Conservation (phyloP, 2,888 invertebrate genomes). For the Eupithecia subfuscata region DNA sequence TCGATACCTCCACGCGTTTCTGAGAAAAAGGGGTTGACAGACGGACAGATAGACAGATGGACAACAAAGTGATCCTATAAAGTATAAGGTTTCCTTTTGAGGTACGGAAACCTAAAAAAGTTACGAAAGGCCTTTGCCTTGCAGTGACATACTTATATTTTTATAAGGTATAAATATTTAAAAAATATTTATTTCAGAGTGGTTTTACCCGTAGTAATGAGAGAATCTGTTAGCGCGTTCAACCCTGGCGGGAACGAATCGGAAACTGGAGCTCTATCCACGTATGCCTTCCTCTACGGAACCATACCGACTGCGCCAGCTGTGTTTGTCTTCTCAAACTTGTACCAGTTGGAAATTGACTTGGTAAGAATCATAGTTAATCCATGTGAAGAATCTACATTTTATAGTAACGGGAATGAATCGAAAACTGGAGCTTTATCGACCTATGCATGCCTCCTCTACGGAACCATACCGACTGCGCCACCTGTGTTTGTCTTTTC, state of each 20-base stretch:
- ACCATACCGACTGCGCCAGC: slow-evolving; percentile 98
- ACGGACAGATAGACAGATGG: too few relatives aligned
- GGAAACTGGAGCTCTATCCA: slow-evolving; percentile 92
- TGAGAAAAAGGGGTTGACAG: too few relatives aligned
- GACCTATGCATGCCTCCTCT: slow-evolving; percentile 94
- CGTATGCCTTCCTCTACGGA: slow-evolving; percentile 97
- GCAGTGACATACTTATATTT: neutral
- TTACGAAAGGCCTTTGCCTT: neutral
- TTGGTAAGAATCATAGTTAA: slow-evolving; percentile 83
- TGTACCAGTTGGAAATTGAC: slow-evolving; percentile 93
- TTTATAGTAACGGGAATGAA: slow-evolving; percentile 69
- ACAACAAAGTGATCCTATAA: too few relatives aligned
- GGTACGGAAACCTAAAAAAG: too few relatives aligned
- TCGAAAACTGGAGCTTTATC: slow-evolving; percentile 92
- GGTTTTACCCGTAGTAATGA: slow-evolving; percentile 92
- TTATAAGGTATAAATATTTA: neutral
- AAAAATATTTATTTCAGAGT: slow-evolving; percentile 80
- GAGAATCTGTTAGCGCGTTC: slow-evolving; percentile 92
- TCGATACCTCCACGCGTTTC: too few relatives aligned
- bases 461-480: slow-evolving; percentile 97
- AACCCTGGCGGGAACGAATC: slow-evolving; percentile 87
- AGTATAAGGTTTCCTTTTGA: too few relatives aligned
- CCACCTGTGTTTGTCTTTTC: slow-evolving; percentile 98
- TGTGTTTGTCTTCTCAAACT: slow-evolving; percentile 96
- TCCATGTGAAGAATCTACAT: too few relatives aligned